Evolutionary conservation across 2,888 invertebrate species (phyloP), one percentile per base, ranked within the genome.

Genomic region (Congeria kusceri): DNA sequence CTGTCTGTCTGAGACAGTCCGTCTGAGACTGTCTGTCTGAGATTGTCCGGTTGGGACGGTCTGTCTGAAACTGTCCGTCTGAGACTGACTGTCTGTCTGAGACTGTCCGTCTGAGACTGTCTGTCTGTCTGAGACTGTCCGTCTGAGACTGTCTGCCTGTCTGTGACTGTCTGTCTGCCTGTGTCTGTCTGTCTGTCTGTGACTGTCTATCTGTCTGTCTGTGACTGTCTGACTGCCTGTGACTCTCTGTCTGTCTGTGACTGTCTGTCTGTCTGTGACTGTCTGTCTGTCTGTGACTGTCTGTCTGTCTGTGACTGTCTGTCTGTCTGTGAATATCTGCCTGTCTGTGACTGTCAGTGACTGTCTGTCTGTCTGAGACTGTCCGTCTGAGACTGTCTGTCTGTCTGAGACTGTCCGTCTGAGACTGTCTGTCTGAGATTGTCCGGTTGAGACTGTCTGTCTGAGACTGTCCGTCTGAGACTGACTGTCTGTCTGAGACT

Each of bases 281-380:
- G 11, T 61, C 25, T 28, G 25, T 61, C 25, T 23, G 25, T 61
- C 25, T 61, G 25, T 61, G 29, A 13, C 27, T 61, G 27, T 23
- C 27, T 61, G 29, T 61, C 61, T 61, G 27, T 61, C 15, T 61
- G 28, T 61, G 11, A 27, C 25, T 28, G 25, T 61, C 25, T 23
- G 61, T 61, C 61, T n/a, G n/a, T n/a, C n/a, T n/a, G n/a, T n/a
- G n/a, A n/a, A n/a, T n/a, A n/a, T n/a, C n/a, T n/a, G n/a, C n/a
- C n/a, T n/a, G n/a, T n/a, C n/a, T n/a, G n/a, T n/a, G n/a, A n/a
- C n/a, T n/a, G n/a, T n/a, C n/a, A n/a, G n/a, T n/a, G n/a, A n/a
- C n/a, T 61, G 27, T 28, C 61, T 61, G 27, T 61, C 61, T 61
- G 61, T 61, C 61, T 28, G 61, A 29, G 29, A 29, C n/a, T 61